Percentiles rank a stretch among this genome's conserved stretches.
Evolutionary conservation across 1,140 invertebrate genomes (phyloP).

Genomic region (Varroa destructor): DNA sequence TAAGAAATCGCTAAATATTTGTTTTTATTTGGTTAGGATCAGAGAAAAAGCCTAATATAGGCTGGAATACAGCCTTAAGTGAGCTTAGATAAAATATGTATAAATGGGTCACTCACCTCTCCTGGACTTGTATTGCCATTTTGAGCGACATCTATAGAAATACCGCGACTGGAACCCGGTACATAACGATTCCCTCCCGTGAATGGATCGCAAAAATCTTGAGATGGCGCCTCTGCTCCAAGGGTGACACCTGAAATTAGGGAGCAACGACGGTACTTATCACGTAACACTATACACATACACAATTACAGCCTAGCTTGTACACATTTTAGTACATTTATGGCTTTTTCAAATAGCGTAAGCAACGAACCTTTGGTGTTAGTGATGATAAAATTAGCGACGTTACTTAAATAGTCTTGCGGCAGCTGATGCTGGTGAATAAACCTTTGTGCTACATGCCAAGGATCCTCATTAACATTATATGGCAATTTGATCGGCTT

Average conservation of each 20-base stretch:
- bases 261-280: no score
- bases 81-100: no score
- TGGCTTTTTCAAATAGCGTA: not conserved
- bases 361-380: slow-evolving; percentile 50
- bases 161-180: not conserved
- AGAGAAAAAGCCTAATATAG: no score
- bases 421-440: slow-evolving; percentile 60
- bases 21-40: no score
- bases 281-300: no score
- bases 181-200: slow-evolving; percentile 38
- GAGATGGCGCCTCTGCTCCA: not conserved
- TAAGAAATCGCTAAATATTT: no score
- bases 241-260: slow-evolving; percentile 1
- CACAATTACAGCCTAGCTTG: no score
- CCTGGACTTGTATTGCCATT: slow-evolving; percentile 1
- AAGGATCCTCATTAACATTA: slow-evolving; percentile 58
- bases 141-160: not conserved
- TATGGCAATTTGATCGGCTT: slow-evolving; percentile 79
- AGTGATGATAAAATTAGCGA: slow-evolving; percentile 84
- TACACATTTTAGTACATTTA: no score
- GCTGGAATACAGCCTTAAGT: no score
- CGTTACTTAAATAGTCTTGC: slow-evolving; percentile 76
- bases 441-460: slow-evolving; percentile 52
- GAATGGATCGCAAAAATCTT: slow-evolving; percentile 41
- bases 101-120: no score